Evolutionary conservation across 2,888 invertebrate species (phyloP).

Genomic region (Rhabditoides inermis): DNA sequence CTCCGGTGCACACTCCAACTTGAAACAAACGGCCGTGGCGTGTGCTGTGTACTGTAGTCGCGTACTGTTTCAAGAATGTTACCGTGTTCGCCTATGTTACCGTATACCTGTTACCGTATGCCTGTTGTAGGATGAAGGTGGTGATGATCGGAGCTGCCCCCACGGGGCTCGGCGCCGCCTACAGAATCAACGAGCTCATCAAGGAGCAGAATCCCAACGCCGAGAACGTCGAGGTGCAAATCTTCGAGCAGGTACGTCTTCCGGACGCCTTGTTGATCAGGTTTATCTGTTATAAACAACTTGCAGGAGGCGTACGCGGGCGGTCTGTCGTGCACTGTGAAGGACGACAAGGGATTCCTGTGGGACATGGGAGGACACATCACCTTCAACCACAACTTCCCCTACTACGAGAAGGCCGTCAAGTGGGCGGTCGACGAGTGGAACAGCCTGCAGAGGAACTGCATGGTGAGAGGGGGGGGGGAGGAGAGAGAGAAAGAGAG

Average conservation of each 20-base stretch:
- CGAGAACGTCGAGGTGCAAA: conserved; percentile 38
- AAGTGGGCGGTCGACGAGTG: conserved; percentile 50
- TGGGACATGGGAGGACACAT: conserved; percentile 53
- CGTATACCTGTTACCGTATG: too few relatives aligned
- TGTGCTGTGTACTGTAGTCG: too few relatives aligned
- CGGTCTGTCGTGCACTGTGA: conserved; percentile 47
- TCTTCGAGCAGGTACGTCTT: conserved; percentile 37
- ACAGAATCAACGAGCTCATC: conserved; percentile 44
- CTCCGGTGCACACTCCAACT: too few relatives aligned
- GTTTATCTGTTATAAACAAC: not conserved
- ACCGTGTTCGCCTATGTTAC: too few relatives aligned
- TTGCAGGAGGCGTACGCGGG: conserved; percentile 38
- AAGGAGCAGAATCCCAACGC: conserved; percentile 28
- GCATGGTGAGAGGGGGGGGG: conserved; percentile 25
- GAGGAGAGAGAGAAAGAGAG: too few relatives aligned
- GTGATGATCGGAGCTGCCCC: conserved; percentile 50
- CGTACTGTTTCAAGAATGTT: too few relatives aligned
- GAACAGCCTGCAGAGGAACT: conserved; percentile 47
- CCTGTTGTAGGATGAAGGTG: conserved; percentile 20
- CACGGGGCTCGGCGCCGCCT: conserved; percentile 50
- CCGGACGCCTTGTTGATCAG: not conserved
- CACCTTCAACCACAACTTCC: conserved; percentile 50
- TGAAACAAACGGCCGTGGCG: too few relatives aligned
- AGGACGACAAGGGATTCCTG: conserved; percentile 48
- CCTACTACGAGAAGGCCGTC: conserved; percentile 50